These are phyloP conservation scores for Zhuqinia jingwanae DNA, from an alignment of 2,888 invertebrate genomes.

Conservation along the genomic window DNA sequence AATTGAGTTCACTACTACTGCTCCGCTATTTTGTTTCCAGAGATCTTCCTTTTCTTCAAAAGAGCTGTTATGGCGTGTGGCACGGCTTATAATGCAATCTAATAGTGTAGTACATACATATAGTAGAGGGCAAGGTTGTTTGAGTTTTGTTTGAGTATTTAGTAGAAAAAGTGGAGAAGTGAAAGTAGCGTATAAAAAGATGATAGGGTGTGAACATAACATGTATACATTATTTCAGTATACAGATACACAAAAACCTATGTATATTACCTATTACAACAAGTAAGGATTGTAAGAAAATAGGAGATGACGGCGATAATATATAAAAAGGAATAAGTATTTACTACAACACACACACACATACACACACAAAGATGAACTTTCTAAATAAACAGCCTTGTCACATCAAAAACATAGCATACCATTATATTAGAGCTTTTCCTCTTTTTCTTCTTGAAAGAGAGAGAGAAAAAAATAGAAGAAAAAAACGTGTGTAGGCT, in stretches of 20 bases:
- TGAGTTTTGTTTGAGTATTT: no score
- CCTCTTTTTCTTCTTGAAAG: background rate
- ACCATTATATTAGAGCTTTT: no score
- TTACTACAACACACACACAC: no score
- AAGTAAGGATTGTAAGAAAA: background rate
- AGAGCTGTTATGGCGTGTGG: no score
- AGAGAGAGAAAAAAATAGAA: background rate
- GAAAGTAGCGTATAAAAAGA: conserved; percentile 20
- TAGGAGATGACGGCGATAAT: conserved; percentile 5
- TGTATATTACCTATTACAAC: background rate
- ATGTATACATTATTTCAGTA: conserved; percentile 7
- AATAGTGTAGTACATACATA: background rate
- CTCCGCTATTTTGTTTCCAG: conserved; percentile 36
- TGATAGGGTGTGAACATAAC: conserved; percentile 24
- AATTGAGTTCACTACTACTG: conserved; percentile 49
- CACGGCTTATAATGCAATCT: background rate
- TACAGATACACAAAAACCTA: background rate
- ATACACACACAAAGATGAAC: conserved; percentile 41
- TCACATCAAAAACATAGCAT: conserved; percentile 51
- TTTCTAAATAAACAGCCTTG: conserved; percentile 54
- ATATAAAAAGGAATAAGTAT: conserved; percentile 33
- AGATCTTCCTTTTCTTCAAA: background rate
- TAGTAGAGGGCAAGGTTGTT: conserved; percentile 45
- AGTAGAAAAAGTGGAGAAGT: conserved; percentile 12
- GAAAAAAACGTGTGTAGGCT: conserved; percentile 30